Percentiles rank a stretch among this genome's conserved stretches.
These are phyloP conservation scores for Enteromius radiatus DNA, from an alignment of 2,797 vertebrate genomes.

Conservation along the genomic window DNA sequence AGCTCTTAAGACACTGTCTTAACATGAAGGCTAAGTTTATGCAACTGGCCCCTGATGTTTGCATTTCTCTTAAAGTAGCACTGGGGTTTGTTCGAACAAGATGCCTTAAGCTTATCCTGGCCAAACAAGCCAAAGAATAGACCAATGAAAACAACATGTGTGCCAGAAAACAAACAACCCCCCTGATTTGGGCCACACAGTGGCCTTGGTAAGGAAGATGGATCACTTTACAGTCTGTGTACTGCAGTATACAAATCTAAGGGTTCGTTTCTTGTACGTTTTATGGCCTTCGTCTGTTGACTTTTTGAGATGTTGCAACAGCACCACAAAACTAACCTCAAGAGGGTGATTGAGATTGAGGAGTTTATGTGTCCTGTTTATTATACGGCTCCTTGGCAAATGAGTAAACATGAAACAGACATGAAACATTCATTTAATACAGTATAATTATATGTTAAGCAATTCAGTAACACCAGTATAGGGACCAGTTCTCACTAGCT, in stretches of 20 bases:
- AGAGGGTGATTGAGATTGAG: neutral
- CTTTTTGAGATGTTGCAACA: neutral
- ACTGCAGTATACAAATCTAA: neutral
- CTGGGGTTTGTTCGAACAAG: neutral
- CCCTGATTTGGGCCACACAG: slow-evolving; percentile 29
- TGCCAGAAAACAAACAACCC: slow-evolving; percentile 39
- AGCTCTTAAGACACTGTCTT: no score
- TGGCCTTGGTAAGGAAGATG: neutral
- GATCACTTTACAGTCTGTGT: neutral
- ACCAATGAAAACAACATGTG: neutral
- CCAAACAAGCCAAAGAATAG: slow-evolving; percentile 46
- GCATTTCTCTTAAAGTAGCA: neutral
- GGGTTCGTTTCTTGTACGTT: neutral
- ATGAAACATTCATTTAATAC: neutral
- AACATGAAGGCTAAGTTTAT: no score
- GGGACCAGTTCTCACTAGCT: no score
- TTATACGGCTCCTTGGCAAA: no score
- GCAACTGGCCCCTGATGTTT: neutral
- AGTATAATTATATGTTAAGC: neutral
- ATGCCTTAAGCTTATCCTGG: slow-evolving; percentile 21
- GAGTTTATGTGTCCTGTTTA: neutral
- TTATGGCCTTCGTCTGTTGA: slow-evolving; percentile 3
- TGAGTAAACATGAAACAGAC: neutral
- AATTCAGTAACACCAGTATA: no score
- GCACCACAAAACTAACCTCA: neutral